Conservation (phyloP, 2,888 invertebrate genomes). For the Ochlodes sylvanus region DNA sequence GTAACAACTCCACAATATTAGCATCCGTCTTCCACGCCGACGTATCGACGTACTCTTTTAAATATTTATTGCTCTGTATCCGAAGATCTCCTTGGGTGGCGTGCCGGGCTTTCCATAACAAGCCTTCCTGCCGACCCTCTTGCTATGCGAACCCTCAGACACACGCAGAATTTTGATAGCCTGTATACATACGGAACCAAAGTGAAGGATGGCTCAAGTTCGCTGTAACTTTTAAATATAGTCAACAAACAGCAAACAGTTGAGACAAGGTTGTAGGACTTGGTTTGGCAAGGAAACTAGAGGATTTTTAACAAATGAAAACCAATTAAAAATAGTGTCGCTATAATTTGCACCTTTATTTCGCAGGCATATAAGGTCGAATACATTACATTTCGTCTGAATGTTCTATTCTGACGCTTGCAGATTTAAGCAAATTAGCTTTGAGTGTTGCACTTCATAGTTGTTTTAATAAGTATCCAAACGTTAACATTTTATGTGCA, state of each 20-base stretch:
- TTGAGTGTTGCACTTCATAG: no score
- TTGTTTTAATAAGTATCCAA: no score
- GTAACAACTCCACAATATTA: conserved; percentile 8
- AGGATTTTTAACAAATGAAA: no score
- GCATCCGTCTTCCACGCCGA: conserved; percentile 12
- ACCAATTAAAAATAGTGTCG: no score
- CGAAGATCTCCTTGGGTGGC: conserved; percentile 66
- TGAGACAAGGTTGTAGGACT: no score
- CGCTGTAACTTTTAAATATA: conserved; percentile 10
- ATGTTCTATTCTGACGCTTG: no score
- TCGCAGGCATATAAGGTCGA: no score
- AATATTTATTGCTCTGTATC: conserved; percentile 37
- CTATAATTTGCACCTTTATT: no score
- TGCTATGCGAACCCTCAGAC: conserved; percentile 54
- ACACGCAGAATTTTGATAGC: conserved; percentile 75
- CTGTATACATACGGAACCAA: conserved; percentile 42
- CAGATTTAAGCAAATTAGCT: no score
- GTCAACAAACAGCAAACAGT: neutral
- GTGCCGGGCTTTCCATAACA: conserved; percentile 64
- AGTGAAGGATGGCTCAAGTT: conserved; percentile 29
- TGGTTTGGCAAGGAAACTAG: no score
- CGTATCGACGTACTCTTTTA: conserved; percentile 30
- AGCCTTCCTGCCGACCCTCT: conserved; percentile 65
- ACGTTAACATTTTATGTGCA: no score
- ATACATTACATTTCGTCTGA: no score